Evolutionary conservation across 2,797 vertebrate genomes (phyloP).

Genomic region (Melanotaenia maccullochi): DNA sequence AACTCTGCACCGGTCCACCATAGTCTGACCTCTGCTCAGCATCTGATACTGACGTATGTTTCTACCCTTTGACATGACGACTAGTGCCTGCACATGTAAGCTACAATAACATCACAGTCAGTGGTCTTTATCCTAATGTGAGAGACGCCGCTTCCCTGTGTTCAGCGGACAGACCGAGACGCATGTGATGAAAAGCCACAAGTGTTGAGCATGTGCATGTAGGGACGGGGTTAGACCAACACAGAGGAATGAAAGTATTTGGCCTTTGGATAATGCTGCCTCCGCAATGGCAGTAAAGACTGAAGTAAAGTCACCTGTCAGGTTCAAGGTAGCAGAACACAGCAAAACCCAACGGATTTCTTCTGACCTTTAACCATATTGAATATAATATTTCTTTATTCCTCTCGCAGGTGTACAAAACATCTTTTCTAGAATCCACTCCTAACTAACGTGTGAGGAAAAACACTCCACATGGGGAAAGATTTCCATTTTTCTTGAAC

Average conservation of each 20-base stretch:
- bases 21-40: slow-evolving; percentile 58
- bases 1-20: slow-evolving; percentile 31
- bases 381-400: neutral
- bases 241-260: slow-evolving; percentile 46
- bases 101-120: slow-evolving; percentile 51
- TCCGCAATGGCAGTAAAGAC: slow-evolving; percentile 5
- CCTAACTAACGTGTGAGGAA: neutral
- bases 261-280: slow-evolving; percentile 23
- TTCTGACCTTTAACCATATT: neutral
- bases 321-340: slow-evolving; percentile 16
- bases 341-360: neutral
- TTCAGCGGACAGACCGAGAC: slow-evolving; percentile 54
- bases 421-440: neutral
- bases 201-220: slow-evolving; percentile 60
- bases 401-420: neutral
- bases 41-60: slow-evolving; percentile 44
- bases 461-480: neutral
- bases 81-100: slow-evolving; percentile 48
- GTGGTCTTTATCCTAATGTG: slow-evolving; percentile 36
- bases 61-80: slow-evolving; percentile 45
- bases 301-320: slow-evolving; percentile 6
- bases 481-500: neutral
- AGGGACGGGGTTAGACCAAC: slow-evolving; percentile 23
- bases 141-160: slow-evolving; percentile 40
- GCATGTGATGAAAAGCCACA: slow-evolving; percentile 80